Base-by-base conservation (phyloP, 2,797 vertebrate genomes). In the Tinamus major region DNA sequence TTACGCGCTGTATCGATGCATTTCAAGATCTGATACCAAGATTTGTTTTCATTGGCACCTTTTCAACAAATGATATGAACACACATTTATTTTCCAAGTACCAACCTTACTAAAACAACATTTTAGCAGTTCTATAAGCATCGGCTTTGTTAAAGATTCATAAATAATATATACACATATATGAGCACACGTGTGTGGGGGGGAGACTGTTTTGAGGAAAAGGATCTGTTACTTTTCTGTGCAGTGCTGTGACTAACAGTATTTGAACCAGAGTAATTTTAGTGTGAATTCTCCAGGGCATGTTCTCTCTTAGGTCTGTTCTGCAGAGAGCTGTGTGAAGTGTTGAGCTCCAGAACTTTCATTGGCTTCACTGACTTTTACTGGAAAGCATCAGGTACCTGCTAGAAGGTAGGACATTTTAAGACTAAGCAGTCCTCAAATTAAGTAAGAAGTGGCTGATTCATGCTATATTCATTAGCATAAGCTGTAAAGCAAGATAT, bases 381-480 rank as follows among this genome's bases (percentile, higher is more conserved):
- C 13, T 41, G 75, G 76, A 68, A 59, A 7, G 13, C 35, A 49
- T 2, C 2, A 3, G 42, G 12, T 58, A 72, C 4, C 59, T 92
- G 48, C 29, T 62, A 56, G 17, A 17, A 91, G 35, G 35, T 35
- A 89, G 81, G 79, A 56, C 49, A n/a, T 33, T 76, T 93, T 79
- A 89, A 70, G 62, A 87, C 80, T 74, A 33, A 26, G 20, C 41
- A 65, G 79, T 75, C 72, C 63, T 31, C 4, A 61, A 82, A 79
- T 49, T 35, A 35, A 35, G 35, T 35, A 35, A 79, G 65, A 19
- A 79, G 65, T 75, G n/a, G 10, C 41, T 80, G 62, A 81, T 21
- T 76, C 48, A 78, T 75, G 39, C 55, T 92, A 71, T 70, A 81
- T 93, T 83, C 77, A 93, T 93, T 91, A 95, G 8, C 4, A 2